Percentiles rank a stretch among this genome's conserved stretches.
Evolutionary conservation across 2,888 invertebrate species (phyloP).

Genomic region (Eueremaeus valkanovi): DNA sequence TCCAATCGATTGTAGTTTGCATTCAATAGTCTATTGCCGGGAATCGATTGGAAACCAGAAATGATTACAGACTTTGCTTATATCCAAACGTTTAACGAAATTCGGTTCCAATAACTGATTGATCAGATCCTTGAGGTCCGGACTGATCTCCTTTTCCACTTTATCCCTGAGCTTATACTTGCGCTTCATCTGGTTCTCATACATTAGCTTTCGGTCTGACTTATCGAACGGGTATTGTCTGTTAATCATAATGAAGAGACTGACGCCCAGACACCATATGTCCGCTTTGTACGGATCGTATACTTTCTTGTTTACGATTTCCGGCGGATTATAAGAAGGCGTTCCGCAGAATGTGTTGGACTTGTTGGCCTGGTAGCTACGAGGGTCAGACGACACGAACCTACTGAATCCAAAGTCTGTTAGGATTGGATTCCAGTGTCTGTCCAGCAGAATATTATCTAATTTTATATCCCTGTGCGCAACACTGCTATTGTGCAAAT

Average conservation of each 20-base stretch:
- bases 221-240: slow-evolving; percentile 55
- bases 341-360: slow-evolving; percentile 41
- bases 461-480: slow-evolving; percentile 42
- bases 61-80: slow-evolving; percentile 27
- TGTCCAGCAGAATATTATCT: slow-evolving; percentile 41
- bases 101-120: slow-evolving; percentile 51
- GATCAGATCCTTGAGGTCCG: slow-evolving; percentile 50
- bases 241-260: slow-evolving; percentile 55
- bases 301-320: slow-evolving; percentile 37
- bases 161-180: slow-evolving; percentile 8
- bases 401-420: slow-evolving; percentile 43
- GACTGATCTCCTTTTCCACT: neutral
- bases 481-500: slow-evolving; percentile 34
- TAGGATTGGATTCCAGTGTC: slow-evolving; percentile 38
- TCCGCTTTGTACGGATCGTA: slow-evolving; percentile 47
- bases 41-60: slow-evolving; percentile 36
- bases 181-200: slow-evolving; percentile 50
- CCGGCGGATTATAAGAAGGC: slow-evolving; percentile 41
- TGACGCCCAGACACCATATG: slow-evolving; percentile 56
- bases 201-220: slow-evolving; percentile 53
- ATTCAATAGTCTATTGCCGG: too few species aligned
- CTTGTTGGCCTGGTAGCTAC: neutral
- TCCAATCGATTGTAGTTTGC: too few species aligned
- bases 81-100: slow-evolving; percentile 47
- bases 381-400: slow-evolving; percentile 36